phyloP scores from a whole-genome alignment of 1,140 invertebrate genomes.

The Drosophila takahashii region DNA sequence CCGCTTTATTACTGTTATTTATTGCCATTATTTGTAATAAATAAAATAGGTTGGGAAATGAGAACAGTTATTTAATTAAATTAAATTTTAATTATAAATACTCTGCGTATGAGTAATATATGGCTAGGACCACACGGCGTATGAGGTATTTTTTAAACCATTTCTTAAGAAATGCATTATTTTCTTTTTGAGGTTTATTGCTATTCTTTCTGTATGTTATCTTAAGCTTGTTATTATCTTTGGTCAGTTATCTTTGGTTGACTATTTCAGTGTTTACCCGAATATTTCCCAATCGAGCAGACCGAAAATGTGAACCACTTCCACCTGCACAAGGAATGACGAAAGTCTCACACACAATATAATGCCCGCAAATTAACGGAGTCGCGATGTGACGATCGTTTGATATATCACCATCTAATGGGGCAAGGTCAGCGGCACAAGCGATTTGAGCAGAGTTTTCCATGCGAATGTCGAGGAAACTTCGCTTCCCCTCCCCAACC shows the following conservation, averaged over 20 bases:
- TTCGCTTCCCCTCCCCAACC: neutral
- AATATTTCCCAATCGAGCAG: constrained; percentile 37
- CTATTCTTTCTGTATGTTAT: neutral
- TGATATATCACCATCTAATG: constrained; percentile 52
- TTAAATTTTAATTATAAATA: too few relatives aligned
- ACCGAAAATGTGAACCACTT: constrained; percentile 29
- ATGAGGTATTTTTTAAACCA: constrained; percentile 4
- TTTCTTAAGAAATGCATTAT: neutral
- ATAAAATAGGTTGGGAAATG: neutral
- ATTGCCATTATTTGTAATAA: neutral
- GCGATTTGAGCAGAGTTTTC: constrained; percentile 29
- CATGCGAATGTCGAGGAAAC: constrained; percentile 44
- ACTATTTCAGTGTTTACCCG: constrained; percentile 6
- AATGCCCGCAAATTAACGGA: constrained; percentile 58
- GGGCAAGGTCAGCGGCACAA: constrained; percentile 41
- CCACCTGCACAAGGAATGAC: constrained; percentile 23
- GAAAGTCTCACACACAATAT: constrained; percentile 51
- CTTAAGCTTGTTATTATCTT: neutral
- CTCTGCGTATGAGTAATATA: constrained; percentile 1
- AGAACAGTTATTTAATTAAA: neutral
- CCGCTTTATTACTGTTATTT: neutral
- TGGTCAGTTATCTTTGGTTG: neutral
- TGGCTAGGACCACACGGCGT: neutral
- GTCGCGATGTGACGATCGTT: constrained; percentile 41
- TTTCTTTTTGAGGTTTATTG: neutral